These are phyloP conservation scores for Papilio machaon DNA, from an alignment of 1,140 invertebrate species.

Conservation along the genomic window DNA sequence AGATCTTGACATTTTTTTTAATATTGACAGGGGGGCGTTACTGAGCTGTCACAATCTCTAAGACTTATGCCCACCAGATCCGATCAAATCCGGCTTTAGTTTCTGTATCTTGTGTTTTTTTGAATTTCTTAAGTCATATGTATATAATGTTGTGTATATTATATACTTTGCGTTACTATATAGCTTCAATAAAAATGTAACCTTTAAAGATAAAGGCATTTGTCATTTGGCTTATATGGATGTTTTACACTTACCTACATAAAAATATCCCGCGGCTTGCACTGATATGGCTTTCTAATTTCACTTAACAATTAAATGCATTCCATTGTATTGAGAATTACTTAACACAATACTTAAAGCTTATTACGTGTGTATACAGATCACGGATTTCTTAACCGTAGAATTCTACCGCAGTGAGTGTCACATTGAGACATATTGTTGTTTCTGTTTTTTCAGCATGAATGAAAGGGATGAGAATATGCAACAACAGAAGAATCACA, in stretches of 20 bases:
- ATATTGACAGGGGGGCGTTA: too few species aligned
- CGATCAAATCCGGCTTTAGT: too few species aligned
- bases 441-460: too few species aligned
- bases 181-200: not conserved
- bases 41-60: too few species aligned
- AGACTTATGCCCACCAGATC: too few species aligned
- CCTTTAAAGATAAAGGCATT: not conserved
- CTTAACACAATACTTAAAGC: conserved; percentile 9
- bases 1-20: too few species aligned
- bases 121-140: too few species aligned
- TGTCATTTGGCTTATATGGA: not conserved
- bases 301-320: conserved; percentile 10
- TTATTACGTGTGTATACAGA: not conserved
- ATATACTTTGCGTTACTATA: not conserved
- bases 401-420: too few species aligned
- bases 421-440: too few species aligned
- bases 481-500: not conserved
- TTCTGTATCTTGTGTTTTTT: too few species aligned
- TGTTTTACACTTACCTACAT: conserved; percentile 10
- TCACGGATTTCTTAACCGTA: not conserved
- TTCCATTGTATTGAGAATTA: conserved; percentile 13
- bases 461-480: too few species aligned
- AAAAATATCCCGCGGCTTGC: not conserved
- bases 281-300: conserved; percentile 16
- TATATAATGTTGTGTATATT: not conserved